Evolutionary conservation across 2,113 vertebrate genomes (phyloP).

Genomic region (Pangasianodon gigas): DNA sequence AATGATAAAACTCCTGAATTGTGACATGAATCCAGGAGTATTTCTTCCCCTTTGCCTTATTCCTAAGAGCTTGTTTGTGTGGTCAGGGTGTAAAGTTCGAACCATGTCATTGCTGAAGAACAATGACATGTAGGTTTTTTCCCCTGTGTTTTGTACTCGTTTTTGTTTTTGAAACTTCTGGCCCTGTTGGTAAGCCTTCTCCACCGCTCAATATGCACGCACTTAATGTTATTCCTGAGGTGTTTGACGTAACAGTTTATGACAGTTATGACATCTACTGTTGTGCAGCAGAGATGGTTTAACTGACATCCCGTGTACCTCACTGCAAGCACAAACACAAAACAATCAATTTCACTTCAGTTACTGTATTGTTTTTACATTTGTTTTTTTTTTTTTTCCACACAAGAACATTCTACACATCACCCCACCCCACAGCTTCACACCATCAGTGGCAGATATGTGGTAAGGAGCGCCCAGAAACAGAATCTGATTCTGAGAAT

Average conservation of each 20-base stretch:
- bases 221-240: background rate
- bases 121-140: background rate
- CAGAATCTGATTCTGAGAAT: background rate
- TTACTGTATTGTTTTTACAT: background rate
- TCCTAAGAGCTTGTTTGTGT: background rate
- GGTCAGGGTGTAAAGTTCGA: background rate
- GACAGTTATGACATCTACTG: background rate
- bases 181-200: background rate
- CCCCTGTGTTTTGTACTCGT: background rate
- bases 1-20: background rate
- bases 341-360: background rate
- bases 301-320: background rate
- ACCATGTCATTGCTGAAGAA: background rate
- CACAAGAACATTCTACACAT: background rate
- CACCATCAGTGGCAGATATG: background rate
- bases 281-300: background rate
- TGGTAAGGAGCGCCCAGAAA: background rate
- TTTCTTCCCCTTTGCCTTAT: background rate
- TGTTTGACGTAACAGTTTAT: background rate
- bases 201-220: background rate
- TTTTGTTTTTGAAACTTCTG: background rate
- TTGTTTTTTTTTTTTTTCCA: background rate
- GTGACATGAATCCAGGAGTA: background rate
- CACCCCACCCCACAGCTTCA: background rate
- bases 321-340: background rate